phyloP scores from a whole-genome alignment of 2,113 vertebrate species.

The Antechinus stuartii region DNA sequence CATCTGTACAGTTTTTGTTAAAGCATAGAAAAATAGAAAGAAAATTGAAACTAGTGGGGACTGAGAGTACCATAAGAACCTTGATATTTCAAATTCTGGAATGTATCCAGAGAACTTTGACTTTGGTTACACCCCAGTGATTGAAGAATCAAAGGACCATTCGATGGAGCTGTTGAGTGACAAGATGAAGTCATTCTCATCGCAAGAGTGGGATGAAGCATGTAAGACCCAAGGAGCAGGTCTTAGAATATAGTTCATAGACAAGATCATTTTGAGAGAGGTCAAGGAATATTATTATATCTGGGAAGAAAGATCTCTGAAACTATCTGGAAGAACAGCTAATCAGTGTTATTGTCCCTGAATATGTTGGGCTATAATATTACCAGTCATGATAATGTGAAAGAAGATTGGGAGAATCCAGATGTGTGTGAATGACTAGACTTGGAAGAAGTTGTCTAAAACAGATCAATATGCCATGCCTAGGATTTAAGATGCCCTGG shows the following conservation, averaged over 20 bases:
- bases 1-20: neutral
- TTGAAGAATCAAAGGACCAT: neutral
- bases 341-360: neutral
- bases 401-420: neutral
- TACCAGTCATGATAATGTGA: neutral
- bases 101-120: neutral
- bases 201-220: neutral
- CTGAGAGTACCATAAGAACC: neutral
- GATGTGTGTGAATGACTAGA: neutral
- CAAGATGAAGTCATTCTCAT: neutral
- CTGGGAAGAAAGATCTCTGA: neutral
- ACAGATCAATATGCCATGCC: no score
- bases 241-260: neutral
- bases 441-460: neutral
- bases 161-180: neutral
- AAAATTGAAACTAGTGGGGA: neutral
- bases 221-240: neutral
- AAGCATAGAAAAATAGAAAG: neutral
- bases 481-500: no score
- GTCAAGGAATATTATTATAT: neutral
- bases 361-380: neutral
- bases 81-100: neutral
- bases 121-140: neutral
- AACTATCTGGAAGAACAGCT: neutral
- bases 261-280: neutral